phyloP scores from a whole-genome alignment of 2,113 vertebrate genomes.

The Clarias gariepinus region DNA sequence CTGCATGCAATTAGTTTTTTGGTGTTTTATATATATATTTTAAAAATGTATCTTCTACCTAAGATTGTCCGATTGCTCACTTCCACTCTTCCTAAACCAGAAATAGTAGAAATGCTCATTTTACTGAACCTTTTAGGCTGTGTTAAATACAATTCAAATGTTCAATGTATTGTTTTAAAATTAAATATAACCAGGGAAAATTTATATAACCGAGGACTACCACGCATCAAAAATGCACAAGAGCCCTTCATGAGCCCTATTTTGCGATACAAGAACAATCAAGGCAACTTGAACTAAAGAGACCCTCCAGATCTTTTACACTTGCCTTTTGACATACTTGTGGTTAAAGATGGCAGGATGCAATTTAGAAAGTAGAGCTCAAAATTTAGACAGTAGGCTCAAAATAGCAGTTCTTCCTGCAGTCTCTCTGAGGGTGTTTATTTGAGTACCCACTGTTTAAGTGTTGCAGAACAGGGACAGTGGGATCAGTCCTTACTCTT shows the following conservation, averaged over 20 bases:
- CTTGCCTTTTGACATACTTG: conserved; percentile 19
- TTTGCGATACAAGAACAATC: conserved; percentile 41
- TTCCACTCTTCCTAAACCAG: background rate
- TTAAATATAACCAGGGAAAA: background rate
- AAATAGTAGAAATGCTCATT: background rate
- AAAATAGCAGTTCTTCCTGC: conserved; percentile 30
- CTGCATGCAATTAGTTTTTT: no score
- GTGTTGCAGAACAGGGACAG: conserved; percentile 19
- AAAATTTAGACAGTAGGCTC: background rate
- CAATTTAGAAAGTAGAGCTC: conserved; percentile 33
- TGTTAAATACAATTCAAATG: background rate
- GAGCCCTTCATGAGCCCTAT: conserved; percentile 9
- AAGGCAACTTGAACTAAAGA: conserved; percentile 9
- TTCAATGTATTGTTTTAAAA: background rate
- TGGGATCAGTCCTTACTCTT: background rate
- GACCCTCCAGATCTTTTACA: conserved; percentile 25
- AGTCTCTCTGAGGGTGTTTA: conserved; percentile 8
- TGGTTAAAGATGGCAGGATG: conserved; percentile 33
- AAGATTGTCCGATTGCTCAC: background rate
- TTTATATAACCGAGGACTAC: background rate
- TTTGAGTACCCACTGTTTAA: conserved; percentile 30
- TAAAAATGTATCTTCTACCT: background rate
- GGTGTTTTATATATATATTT: no score
- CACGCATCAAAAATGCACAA: background rate
- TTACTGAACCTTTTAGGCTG: background rate